phyloP scores from a whole-genome alignment of 2,888 invertebrate species.

The Arrhopalites spinosus region DNA sequence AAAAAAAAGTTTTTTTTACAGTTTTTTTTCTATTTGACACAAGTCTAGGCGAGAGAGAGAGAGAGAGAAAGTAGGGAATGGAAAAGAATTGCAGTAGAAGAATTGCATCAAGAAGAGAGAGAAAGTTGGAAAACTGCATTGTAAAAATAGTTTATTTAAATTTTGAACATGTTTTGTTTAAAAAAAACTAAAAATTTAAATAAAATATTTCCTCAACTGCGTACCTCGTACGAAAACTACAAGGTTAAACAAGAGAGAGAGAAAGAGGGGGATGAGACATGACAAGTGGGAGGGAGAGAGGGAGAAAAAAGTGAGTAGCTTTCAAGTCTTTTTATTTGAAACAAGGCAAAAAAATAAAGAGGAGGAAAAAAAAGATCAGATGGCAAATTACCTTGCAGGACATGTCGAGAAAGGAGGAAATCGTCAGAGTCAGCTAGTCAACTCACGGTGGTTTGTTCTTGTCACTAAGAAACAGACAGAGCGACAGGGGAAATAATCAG shows the following conservation, averaged over 20 bases:
- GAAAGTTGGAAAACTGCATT: background rate
- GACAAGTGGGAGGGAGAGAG: background rate
- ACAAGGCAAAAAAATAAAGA: background rate
- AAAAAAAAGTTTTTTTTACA: too few relatives aligned
- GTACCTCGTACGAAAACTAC: too few relatives aligned
- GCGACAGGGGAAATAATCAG: slow-evolving; percentile 7
- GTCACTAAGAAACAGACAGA: slow-evolving; percentile 4
- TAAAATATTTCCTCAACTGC: too few relatives aligned
- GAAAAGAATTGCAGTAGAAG: background rate
- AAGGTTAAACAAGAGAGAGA: background rate
- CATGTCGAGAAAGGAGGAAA: slow-evolving; percentile 19
- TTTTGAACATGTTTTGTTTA: too few relatives aligned
- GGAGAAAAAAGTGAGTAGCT: background rate
- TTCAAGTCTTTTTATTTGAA: background rate
- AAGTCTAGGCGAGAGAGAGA: too few relatives aligned
- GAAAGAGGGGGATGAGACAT: background rate
- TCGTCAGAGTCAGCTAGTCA: slow-evolving; percentile 9
- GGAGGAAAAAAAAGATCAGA: background rate
- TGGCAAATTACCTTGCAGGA: slow-evolving; percentile 23
- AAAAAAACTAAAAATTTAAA: too few relatives aligned
- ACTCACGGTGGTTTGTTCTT: slow-evolving; percentile 8
- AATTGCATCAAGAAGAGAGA: background rate
- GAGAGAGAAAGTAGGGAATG: background rate
- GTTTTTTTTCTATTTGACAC: too few relatives aligned
- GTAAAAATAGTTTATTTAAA: too few relatives aligned